These are phyloP conservation scores for Probaryconus sp. DNA, from an alignment of 1,140 invertebrate genomes.

Conservation along the genomic window DNA sequence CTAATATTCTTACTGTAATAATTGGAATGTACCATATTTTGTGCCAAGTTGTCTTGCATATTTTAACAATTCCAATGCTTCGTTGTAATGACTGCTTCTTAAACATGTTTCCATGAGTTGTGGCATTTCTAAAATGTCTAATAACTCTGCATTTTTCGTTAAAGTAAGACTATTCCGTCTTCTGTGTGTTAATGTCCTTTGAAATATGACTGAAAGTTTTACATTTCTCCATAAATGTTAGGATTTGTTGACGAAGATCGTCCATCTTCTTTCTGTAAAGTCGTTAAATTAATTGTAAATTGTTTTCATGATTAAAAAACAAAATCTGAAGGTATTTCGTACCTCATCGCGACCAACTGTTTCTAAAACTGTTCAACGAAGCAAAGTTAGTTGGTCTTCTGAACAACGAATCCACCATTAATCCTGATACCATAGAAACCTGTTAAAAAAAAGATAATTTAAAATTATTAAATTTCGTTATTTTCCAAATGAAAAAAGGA, in stretches of 20 bases:
- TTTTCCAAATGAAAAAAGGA: too few relatives aligned
- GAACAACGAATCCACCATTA: too few relatives aligned
- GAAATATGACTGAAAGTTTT: conserved; percentile 87
- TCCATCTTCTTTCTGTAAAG: conserved; percentile 89
- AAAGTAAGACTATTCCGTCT: conserved; percentile 84
- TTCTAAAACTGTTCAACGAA: too few relatives aligned
- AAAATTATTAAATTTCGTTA: too few relatives aligned
- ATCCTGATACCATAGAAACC: too few relatives aligned
- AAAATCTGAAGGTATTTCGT: too few relatives aligned
- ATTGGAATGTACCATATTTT: conserved; percentile 90
- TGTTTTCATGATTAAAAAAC: too few relatives aligned
- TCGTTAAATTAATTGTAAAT: too few relatives aligned
- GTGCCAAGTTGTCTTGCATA: conserved; percentile 91
- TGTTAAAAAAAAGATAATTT: too few relatives aligned
- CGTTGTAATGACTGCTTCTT: conserved; percentile 92
- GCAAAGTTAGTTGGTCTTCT: too few relatives aligned
- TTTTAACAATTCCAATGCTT: conserved; percentile 92
- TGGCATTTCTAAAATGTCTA: conserved; percentile 94
- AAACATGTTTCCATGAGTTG: conserved; percentile 96
- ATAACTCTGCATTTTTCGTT: conserved; percentile 87
- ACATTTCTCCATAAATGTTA: conserved; percentile 86
- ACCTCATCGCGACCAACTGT: too few relatives aligned
- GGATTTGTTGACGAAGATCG: conserved; percentile 85
- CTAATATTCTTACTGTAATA: conserved; percentile 87
- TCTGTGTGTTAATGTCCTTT: conserved; percentile 84